These are phyloP conservation scores for Protonemura montana DNA, from an alignment of 2,888 invertebrate genomes.

Conservation along the genomic window DNA sequence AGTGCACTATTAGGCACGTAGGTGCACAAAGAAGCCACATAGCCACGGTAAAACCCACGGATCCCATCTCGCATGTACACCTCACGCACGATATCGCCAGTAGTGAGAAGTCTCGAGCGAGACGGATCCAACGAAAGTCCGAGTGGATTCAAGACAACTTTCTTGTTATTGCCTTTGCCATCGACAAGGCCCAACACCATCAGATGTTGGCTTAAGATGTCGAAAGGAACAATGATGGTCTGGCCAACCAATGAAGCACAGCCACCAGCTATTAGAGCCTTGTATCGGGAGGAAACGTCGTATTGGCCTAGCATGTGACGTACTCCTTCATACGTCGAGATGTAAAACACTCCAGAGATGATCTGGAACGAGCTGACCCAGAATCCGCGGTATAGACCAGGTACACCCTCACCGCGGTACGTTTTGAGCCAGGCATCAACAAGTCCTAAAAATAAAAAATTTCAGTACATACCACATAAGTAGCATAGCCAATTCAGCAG, in stretches of 20 bases:
- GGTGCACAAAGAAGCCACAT: constrained; percentile 87
- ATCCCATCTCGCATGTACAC: constrained; percentile 85
- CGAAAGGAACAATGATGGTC: constrained; percentile 95
- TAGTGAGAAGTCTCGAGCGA: constrained; percentile 71
- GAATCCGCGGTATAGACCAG: constrained; percentile 92
- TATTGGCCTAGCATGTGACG: constrained; percentile 78
- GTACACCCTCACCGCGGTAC: constrained; percentile 80
- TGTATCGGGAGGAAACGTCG: constrained; percentile 69
- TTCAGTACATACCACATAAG: too few species aligned
- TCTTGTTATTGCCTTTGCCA: constrained; percentile 46
- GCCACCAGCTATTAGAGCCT: constrained; percentile 88
- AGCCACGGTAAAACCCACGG: constrained; percentile 91
- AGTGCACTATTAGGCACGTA: constrained; percentile 97
- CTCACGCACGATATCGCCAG: constrained; percentile 76
- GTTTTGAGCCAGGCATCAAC: constrained; percentile 91
- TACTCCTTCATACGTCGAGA: constrained; percentile 92
- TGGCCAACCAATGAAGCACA: constrained; percentile 93
- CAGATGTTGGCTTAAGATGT: constrained; percentile 94
- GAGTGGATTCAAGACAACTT: constrained; percentile 75
- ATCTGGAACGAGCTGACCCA: constrained; percentile 87
- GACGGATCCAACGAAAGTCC: constrained; percentile 72
- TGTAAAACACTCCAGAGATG: constrained; percentile 87
- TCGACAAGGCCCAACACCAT: constrained; percentile 84
- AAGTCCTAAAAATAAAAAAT: constrained; percentile 71
- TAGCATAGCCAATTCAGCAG: too few species aligned